A percentile compares a stretch with the other conserved stretches of the same genome.
Evolutionary conservation across 2,888 invertebrate genomes (phyloP).

Genomic region (Drosophila robusta): DNA sequence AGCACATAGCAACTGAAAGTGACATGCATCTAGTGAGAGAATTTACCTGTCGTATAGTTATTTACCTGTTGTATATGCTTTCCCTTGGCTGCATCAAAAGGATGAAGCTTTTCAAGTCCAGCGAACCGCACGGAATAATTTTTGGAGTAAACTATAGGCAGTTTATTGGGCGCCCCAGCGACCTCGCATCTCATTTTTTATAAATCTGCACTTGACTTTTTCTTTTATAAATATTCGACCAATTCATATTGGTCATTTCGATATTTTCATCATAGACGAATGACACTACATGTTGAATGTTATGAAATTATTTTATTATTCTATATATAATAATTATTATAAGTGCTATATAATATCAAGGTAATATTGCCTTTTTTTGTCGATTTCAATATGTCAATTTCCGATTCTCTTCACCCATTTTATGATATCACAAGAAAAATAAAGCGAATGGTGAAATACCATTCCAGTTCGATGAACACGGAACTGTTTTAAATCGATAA

Average conservation of each 20-base stretch:
- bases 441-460: neutral
- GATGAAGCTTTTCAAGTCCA: conserved; percentile 93
- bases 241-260: neutral
- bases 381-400: too few species aligned
- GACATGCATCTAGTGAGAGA: neutral
- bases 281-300: conserved; percentile 12
- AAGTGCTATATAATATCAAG: neutral
- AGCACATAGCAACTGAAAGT: conserved; percentile 86
- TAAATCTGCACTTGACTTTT: neutral
- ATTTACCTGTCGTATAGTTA: neutral
- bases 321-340: neutral
- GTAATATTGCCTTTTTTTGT: neutral
- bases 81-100: conserved; percentile 96
- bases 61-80: conserved; percentile 89
- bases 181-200: conserved; percentile 28
- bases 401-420: neutral
- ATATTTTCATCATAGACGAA: neutral
- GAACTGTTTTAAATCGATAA: conserved; percentile 12
- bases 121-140: conserved; percentile 93
- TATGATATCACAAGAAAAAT: neutral
- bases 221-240: neutral
- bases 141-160: conserved; percentile 92
- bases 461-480: neutral
- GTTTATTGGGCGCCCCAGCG: conserved; percentile 61
- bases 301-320: too few species aligned